Percentiles rank a stretch among this genome's conserved stretches.
Evolutionary conservation across 2,113 vertebrate species (phyloP).

Genomic region (Syrrhaptes paradoxus): DNA sequence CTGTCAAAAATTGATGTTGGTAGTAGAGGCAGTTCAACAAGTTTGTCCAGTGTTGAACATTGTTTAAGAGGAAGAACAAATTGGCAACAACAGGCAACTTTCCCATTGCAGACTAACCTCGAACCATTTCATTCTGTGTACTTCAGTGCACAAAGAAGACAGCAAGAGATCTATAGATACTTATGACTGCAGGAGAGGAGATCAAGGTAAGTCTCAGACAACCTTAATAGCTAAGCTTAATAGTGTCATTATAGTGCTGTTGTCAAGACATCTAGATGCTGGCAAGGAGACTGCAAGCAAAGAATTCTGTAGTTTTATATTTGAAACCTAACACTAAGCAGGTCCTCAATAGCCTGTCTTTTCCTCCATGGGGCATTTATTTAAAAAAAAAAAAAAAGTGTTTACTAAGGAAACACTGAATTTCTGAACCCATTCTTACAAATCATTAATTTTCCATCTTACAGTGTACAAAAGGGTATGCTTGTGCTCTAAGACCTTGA

Average conservation of each 20-base stretch:
- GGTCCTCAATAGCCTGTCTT: not conserved
- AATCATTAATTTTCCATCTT: not conserved
- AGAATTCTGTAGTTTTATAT: not conserved
- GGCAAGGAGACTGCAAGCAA: not conserved
- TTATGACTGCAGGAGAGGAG: not conserved
- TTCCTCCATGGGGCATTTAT: not conserved
- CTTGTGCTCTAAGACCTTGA: not conserved
- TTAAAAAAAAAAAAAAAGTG: not conserved
- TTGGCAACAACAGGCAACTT: not conserved
- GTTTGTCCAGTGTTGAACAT: not conserved
- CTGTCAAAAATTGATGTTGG: not conserved
- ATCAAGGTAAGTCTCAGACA: not conserved
- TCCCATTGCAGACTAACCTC: not conserved
- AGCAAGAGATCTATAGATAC: not conserved
- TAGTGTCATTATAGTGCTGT: not conserved
- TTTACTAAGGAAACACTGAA: not conserved
- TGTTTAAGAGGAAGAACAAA: not conserved
- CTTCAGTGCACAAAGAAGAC: not conserved
- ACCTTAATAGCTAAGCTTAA: not conserved
- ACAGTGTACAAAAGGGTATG: not conserved
- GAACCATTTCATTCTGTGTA: not conserved
- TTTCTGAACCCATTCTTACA: not conserved
- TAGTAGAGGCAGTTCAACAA: constrained; percentile 4
- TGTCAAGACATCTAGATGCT: not conserved
- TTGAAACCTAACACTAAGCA: not conserved